These are phyloP conservation scores for Smutsia gigantea DNA, from an alignment of 2,797 vertebrate species.

Conservation along the genomic window DNA sequence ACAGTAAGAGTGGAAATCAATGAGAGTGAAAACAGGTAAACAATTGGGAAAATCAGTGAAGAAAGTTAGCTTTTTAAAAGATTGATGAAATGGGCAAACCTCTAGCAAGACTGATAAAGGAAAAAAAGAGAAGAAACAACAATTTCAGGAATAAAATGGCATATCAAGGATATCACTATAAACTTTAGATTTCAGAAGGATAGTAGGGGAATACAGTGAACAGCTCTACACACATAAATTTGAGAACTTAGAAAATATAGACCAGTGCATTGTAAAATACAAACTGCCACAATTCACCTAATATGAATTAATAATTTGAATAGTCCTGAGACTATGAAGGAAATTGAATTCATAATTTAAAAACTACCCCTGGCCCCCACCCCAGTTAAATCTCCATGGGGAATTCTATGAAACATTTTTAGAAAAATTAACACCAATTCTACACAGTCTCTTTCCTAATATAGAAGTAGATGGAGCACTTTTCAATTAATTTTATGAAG, in stretches of 20 bases:
- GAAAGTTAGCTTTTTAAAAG: background rate
- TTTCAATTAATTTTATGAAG: background rate
- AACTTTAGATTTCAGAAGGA: background rate
- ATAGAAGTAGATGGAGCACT: background rate
- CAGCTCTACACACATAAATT: background rate
- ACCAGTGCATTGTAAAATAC: background rate
- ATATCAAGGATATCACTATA: background rate
- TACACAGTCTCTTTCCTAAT: background rate
- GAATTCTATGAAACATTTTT: background rate
- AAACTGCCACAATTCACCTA: background rate
- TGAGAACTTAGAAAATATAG: background rate
- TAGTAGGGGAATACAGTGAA: background rate
- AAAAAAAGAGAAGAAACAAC: background rate
- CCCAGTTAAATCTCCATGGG: background rate
- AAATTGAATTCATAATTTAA: background rate
- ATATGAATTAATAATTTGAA: background rate
- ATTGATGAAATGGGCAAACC: background rate
- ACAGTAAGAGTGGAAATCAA: background rate
- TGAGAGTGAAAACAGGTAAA: slow-evolving; percentile 5
- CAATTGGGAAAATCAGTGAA: background rate
- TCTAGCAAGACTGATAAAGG: background rate
- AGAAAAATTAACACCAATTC: background rate
- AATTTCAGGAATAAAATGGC: background rate
- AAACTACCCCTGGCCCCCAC: background rate
- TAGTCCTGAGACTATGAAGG: background rate